Base-by-base conservation (phyloP, 2,888 invertebrate genomes). In the Patella caerulea region DNA sequence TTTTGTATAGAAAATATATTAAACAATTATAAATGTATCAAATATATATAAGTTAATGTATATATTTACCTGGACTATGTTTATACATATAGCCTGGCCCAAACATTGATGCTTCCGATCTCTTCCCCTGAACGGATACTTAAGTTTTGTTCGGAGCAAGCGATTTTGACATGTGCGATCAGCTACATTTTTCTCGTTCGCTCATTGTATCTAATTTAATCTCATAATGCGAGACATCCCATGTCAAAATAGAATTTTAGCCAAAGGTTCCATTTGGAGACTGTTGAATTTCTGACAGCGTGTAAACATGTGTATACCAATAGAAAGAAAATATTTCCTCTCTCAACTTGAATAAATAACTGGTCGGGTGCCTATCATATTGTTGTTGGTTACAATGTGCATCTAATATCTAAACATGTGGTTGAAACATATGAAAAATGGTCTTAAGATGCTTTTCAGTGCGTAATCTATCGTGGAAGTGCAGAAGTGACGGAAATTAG, bases 311-410 rank as follows among this genome's bases (percentile, higher is more conserved):
- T 65, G 65, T 24, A 65, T 65, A 24, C 19, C 19, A 65, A 65
- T 24, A 65, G 65, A 65, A 65, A 65, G 65, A 65, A 65, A 65
- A 65, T 65, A 65, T 65, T 65, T 65, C 65, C 65, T 65, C 65
- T 65, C 65, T 65, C 65, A 65, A 65, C n/a, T 65, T 65, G 65
- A 19, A 65, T 65, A 65, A 65, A 65, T 65, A 65, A 65, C 65
- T 65, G 24, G 65, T 65, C 19, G 19, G 65, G 65, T 65, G 24
- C 65, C 65, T 65, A 65, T 65, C 65, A 65, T 65, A 65, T 65
- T 65, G 65, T 65, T 65, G 65, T 65, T 24, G 14, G 65, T 24
- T 65, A 65, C 65, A 65, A 65, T 24, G 65, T 65, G 65, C 65
- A 65, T 65, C 65, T 65, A 65, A 65, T 65, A 65, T 65, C 65